Evolutionary conservation across 2,888 invertebrate species (phyloP), one percentile per base, ranked within the genome.

Genomic region (Lasioglossum calceatum): DNA sequence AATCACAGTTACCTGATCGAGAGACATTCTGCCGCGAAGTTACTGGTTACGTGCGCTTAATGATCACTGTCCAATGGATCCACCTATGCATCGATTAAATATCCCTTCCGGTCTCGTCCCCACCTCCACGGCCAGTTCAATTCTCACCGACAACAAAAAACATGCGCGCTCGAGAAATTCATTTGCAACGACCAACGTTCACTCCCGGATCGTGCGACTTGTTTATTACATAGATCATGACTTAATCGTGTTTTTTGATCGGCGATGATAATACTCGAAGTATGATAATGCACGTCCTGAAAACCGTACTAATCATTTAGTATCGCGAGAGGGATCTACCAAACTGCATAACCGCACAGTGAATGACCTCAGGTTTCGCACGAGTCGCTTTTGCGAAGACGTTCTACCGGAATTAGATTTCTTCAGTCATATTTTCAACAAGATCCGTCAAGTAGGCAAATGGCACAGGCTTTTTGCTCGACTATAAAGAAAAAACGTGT

Each of bases 1-100:
- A 77, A 80, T 19, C 42, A 58, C 42, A 91, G 95, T 96, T 94
- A 96, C 96, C 95, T 95, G 95, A 87, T 96, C 95, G 87, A 96
- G 95, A 94, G 96, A 96, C 96, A 96, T 96, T 44, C 54, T 86
- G 81, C n/a, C 44, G 8, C 47, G 32, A 7, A n/a, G 64, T 61
- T 64, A 61, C 64, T 47, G 16, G 64, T 39, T 61, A 19, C 79
- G 64, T 64, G 58, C 44, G 14, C 4, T 71, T 61, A 80, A 84
- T 54, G 54, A 77, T 23, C 47, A 80, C 80, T 72, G 77, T 50
- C 50, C 58, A 64, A 67, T 50, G 72, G 36, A 75, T 74, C 54
- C 58, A 70, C 23, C n/a, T 39, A 67, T 39, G 44, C 77, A 70
- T 42, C 74, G 61, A 74, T 61, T 84, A 86, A 77, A 80, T 77